These are phyloP conservation scores for Betta splendens DNA, from an alignment of 2,797 vertebrate species.

Conservation along the genomic window DNA sequence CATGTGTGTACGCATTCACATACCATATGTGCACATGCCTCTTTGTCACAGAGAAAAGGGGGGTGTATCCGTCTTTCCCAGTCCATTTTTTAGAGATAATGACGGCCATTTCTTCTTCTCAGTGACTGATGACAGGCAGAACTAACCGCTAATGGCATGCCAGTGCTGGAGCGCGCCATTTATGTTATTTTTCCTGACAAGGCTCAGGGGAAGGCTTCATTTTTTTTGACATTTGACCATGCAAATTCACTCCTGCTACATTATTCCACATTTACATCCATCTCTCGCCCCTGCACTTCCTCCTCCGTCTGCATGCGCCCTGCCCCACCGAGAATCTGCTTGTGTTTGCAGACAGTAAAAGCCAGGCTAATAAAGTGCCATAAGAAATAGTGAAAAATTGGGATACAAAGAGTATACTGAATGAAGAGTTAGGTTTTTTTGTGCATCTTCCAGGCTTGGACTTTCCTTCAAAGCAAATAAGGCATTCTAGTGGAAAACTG, in stretches of 20 bases:
- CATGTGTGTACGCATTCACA: conserved; percentile 51
- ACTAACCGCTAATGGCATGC: conserved; percentile 97
- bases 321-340: conserved; percentile 50
- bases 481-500: conserved; percentile 45
- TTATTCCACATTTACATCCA: conserved; percentile 99
- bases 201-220: conserved; percentile 97
- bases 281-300: conserved; percentile 58
- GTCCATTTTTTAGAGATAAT: conserved; percentile 88
- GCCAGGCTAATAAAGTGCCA: conserved; percentile 88
- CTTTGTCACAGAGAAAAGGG: conserved; percentile 57
- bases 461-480: conserved; percentile 69
- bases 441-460: conserved; percentile 52
- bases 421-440: conserved; percentile 75
- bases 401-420: conserved; percentile 84
- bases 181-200: conserved; percentile 98
- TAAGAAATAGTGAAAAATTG: conserved; percentile 75
- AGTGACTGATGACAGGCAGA: conserved; percentile 96
- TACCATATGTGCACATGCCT: conserved; percentile 48
- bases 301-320: conserved; percentile 59
- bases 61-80: conserved; percentile 77
- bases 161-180: conserved; percentile 92
- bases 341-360: conserved; percentile 84
- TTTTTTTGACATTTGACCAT: conserved; percentile 99
- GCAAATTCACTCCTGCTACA: conserved; percentile 99
- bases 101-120: conserved; percentile 90